A percentile compares a stretch with the other conserved stretches of the same genome.
These are phyloP conservation scores for Nemotelus pantherinus DNA, from an alignment of 2,888 invertebrate species.

Conservation along the genomic window DNA sequence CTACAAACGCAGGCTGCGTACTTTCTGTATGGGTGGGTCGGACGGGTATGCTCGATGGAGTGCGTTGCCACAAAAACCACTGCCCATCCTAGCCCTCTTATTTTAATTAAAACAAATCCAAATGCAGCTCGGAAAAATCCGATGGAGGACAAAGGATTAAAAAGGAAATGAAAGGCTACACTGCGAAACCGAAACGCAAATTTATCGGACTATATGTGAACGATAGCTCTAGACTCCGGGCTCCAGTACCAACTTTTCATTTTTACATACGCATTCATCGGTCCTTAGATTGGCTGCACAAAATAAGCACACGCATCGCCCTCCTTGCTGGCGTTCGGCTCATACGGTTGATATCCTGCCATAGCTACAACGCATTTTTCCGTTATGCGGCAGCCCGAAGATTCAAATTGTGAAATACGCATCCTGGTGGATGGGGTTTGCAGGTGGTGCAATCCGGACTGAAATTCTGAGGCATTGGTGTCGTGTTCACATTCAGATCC, in stretches of 20 bases:
- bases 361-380: constrained; percentile 5
- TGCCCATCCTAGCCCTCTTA: constrained; percentile 45
- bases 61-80: constrained; percentile 47
- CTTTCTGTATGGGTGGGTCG: not conserved
- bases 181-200: constrained; percentile 50
- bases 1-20: constrained; percentile 26
- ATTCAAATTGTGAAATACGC: constrained; percentile 22
- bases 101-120: constrained; percentile 50
- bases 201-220: constrained; percentile 47
- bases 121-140: constrained; percentile 43
- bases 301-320: constrained; percentile 46
- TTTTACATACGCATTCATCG: constrained; percentile 43
- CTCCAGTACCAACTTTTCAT: constrained; percentile 21
- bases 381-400: constrained; percentile 11
- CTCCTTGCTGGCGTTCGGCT: constrained; percentile 31
- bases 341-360: not conserved
- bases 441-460: constrained; percentile 15
- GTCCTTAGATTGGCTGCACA: constrained; percentile 39
- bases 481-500: constrained; percentile 11
- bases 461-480: constrained; percentile 17
- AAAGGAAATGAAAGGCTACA: constrained; percentile 41
- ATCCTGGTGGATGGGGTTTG: not conserved
- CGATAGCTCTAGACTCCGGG: constrained; percentile 13
- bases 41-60: constrained; percentile 16
- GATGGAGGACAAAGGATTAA: constrained; percentile 41